phyloP scores from a whole-genome alignment of 2,797 vertebrate species.

The Diceros bicornis region DNA sequence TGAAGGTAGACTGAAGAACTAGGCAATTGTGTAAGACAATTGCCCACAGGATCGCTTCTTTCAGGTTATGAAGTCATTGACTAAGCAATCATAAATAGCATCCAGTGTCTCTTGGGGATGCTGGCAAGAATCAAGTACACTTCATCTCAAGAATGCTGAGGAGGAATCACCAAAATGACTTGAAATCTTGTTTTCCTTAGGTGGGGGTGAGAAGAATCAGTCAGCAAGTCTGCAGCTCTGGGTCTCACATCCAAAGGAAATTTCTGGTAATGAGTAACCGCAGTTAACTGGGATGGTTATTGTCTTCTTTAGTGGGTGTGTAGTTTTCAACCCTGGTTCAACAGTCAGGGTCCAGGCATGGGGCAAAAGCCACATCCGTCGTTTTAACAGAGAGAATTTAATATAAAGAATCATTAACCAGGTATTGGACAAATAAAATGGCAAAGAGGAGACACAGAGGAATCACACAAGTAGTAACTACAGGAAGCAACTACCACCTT shows the following conservation, averaged over 20 bases:
- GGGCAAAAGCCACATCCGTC: neutral
- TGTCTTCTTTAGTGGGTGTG: neutral
- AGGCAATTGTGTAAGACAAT: neutral
- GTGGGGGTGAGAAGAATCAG: neutral
- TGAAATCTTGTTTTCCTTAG: neutral
- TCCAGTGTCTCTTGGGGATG: neutral
- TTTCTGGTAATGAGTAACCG: neutral
- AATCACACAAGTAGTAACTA: neutral
- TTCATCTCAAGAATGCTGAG: neutral
- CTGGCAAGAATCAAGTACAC: neutral
- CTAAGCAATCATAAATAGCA: neutral
- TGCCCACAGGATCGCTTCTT: neutral
- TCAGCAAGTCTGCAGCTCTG: neutral
- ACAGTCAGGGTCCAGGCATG: neutral
- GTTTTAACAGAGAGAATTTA: neutral
- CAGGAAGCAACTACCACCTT: neutral
- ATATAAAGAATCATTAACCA: neutral
- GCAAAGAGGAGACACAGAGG: neutral
- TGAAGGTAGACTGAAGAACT: neutral
- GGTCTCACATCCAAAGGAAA: neutral
- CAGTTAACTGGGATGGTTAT: neutral
- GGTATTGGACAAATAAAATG: neutral
- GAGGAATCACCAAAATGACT: neutral
- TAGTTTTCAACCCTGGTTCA: neutral
- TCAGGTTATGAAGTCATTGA: neutral